A percentile compares a stretch with the other conserved stretches of the same genome.
Evolutionary conservation across 1,140 invertebrate genomes (phyloP).

Genomic region (Drosophila tristis): DNA sequence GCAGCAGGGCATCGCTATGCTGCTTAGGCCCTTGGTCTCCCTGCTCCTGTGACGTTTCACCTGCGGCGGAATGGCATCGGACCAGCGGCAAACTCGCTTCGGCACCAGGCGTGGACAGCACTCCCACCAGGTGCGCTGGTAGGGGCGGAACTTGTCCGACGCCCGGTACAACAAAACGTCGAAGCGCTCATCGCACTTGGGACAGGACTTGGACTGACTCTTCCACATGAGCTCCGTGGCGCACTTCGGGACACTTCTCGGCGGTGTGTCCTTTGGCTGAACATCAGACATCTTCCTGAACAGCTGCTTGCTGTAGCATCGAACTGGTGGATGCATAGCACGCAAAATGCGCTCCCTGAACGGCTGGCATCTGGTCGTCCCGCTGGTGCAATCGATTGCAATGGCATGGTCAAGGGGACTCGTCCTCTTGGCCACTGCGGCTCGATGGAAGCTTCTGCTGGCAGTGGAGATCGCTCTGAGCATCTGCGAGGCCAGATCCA

Average conservation of each 20-base stretch:
- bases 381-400: too few species aligned
- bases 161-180: slow-evolving; percentile 59
- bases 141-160: slow-evolving; percentile 43
- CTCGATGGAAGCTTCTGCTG: too few species aligned
- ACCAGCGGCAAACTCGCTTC: slow-evolving; percentile 47
- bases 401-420: too few species aligned
- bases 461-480: too few species aligned
- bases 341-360: too few species aligned
- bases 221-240: slow-evolving; percentile 11
- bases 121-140: slow-evolving; percentile 72
- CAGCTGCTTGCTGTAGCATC: too few species aligned
- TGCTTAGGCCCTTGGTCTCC: slow-evolving; percentile 15
- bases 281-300: too few species aligned
- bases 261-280: background rate
- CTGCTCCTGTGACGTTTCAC: slow-evolving; percentile 4
- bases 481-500: too few species aligned
- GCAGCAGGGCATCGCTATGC: slow-evolving; percentile 47
- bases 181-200: slow-evolving; percentile 42
- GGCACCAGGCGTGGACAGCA: slow-evolving; percentile 55
- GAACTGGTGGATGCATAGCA: too few species aligned
- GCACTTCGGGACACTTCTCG: background rate
- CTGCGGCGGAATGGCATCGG: slow-evolving; percentile 57
- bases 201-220: slow-evolving; percentile 49
- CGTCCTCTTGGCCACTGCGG: too few species aligned
- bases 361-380: too few species aligned